These are phyloP conservation scores for Coenonympha glycerion DNA, from an alignment of 2,888 invertebrate genomes.

Conservation along the genomic window DNA sequence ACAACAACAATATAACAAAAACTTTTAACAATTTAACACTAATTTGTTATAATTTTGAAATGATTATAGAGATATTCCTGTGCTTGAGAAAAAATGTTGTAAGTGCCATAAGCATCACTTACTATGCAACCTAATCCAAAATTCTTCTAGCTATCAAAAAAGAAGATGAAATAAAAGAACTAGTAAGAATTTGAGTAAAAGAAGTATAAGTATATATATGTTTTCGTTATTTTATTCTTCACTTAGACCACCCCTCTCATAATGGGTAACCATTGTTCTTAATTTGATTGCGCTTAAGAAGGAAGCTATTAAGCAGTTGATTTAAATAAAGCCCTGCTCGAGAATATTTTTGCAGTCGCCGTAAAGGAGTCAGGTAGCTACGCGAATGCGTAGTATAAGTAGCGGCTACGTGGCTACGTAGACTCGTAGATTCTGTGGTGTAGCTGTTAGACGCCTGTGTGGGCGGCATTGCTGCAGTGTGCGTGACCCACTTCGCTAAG, in stretches of 20 bases:
- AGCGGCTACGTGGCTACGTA: not conserved
- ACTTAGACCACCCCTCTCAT: not conserved
- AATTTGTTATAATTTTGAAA: no score
- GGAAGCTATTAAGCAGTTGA: conserved; percentile 31
- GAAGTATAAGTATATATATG: no score
- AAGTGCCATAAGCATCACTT: no score
- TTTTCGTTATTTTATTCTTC: not conserved
- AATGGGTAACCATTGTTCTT: conserved; percentile 3
- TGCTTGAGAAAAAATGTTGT: no score
- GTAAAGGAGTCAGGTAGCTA: conserved; percentile 44
- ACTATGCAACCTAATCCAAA: no score
- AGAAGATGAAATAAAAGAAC: no score
- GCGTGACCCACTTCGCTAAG: conserved; percentile 49
- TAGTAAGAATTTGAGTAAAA: no score
- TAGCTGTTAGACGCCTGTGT: conserved; percentile 24
- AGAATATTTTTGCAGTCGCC: conserved; percentile 34
- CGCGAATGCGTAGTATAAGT: conserved; percentile 17
- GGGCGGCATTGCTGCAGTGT: conserved; percentile 41
- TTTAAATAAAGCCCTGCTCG: conserved; percentile 44
- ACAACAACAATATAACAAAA: no score
- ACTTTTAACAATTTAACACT: no score
- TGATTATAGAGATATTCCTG: no score
- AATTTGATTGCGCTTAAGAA: conserved; percentile 7
- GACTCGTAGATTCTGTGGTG: not conserved
- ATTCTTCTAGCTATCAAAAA: no score